Evolutionary conservation across 2,888 invertebrate genomes (phyloP).

Genomic region (Palloptera scutellata): DNA sequence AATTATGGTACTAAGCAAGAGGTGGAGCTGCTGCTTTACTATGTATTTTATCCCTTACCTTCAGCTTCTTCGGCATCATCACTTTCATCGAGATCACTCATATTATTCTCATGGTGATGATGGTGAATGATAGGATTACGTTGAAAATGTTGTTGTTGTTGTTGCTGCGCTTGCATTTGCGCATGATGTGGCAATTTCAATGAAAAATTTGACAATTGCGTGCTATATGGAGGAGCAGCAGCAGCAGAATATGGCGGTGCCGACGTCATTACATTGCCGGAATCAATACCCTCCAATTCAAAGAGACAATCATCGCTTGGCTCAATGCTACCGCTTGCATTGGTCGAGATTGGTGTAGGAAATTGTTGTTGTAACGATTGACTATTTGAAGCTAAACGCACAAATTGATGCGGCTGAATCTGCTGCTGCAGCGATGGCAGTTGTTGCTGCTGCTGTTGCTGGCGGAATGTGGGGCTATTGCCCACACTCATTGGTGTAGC

Average conservation of each 20-base stretch:
- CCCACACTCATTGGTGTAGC: constrained; percentile 64
- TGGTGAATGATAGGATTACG: constrained; percentile 26
- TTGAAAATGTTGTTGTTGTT: constrained; percentile 35
- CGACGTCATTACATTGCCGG: background rate
- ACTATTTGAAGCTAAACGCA: constrained; percentile 26
- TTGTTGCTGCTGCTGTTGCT: constrained; percentile 45
- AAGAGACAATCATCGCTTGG: constrained; percentile 77
- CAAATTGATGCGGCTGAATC: constrained; percentile 20
- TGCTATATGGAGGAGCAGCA: constrained; percentile 15
- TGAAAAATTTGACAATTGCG: constrained; percentile 26
- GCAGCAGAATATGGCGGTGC: background rate
- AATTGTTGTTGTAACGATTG: constrained; percentile 44
- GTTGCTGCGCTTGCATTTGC: constrained; percentile 32
- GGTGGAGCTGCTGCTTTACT: no score
- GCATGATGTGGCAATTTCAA: constrained; percentile 37
- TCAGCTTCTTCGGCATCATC: constrained; percentile 83
- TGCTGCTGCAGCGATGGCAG: constrained; percentile 10
- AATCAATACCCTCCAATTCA: constrained; percentile 73
- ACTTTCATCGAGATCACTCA: constrained; percentile 74
- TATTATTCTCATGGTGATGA: constrained; percentile 40
- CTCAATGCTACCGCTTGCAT: constrained; percentile 37
- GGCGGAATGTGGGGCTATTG: constrained; percentile 63
- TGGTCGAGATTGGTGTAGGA: constrained; percentile 32
- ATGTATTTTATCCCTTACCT: constrained; percentile 65
- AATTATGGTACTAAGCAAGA: no score